These are phyloP conservation scores for Xanthia icteritia DNA, from an alignment of 2,888 invertebrate genomes.

Conservation along the genomic window DNA sequence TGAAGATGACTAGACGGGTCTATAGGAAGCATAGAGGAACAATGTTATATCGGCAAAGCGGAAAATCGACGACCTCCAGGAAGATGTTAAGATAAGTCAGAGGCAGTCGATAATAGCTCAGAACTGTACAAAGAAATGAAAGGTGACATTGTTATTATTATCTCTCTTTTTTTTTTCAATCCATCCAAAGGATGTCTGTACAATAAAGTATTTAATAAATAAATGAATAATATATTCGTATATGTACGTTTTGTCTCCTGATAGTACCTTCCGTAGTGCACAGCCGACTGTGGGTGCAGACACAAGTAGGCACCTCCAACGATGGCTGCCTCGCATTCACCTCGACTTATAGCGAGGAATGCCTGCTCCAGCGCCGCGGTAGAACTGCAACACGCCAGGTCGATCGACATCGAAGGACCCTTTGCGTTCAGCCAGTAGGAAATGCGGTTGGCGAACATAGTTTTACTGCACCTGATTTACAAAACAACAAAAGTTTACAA, in stretches of 20 bases:
- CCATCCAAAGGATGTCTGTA: no score
- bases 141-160: not conserved
- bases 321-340: conserved; percentile 88
- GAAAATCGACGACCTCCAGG: not conserved
- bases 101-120: not conserved
- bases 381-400: conserved; percentile 79
- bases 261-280: conserved; percentile 77
- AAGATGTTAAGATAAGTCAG: no score
- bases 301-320: conserved; percentile 91
- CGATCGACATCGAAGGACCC: conserved; percentile 76
- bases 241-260: not conserved
- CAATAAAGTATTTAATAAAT: no score
- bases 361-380: conserved; percentile 77
- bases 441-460: conserved; percentile 78
- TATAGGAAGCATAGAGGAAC: not conserved
- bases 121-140: not conserved
- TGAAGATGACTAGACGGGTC: no score
- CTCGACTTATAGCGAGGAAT: conserved; percentile 74
- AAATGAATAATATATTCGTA: not conserved
- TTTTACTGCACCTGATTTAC: conserved; percentile 67
- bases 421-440: conserved; percentile 78
- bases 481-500: not conserved
- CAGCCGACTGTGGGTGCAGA: conserved; percentile 87
- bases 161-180: no score
- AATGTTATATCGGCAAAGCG: not conserved